Evolutionary conservation across 2,113 vertebrate genomes (phyloP).

Genomic region (Myiopsitta monachus): DNA sequence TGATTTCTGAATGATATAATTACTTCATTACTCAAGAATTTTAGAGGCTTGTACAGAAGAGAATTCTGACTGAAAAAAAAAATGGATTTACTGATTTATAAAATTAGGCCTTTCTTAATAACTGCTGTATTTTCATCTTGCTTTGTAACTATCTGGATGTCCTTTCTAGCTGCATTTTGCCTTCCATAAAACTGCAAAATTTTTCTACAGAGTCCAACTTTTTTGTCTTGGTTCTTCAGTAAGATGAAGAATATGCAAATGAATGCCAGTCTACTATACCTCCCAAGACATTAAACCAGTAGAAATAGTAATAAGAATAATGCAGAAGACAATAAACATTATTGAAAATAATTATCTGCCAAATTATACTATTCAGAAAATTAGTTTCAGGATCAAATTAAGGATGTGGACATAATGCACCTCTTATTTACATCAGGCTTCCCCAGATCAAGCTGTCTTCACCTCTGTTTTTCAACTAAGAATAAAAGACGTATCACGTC

Average conservation of each 20-base stretch:
- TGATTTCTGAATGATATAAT: neutral
- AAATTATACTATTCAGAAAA: neutral
- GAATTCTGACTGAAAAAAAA: neutral
- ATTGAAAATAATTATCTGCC: neutral
- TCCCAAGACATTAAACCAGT: neutral
- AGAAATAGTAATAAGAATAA: neutral
- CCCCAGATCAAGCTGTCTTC: neutral
- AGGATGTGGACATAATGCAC: neutral
- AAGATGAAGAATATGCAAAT: neutral
- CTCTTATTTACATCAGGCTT: neutral
- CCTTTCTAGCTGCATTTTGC: neutral
- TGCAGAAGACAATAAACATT: neutral
- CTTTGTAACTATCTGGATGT: neutral
- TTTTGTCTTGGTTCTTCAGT: neutral
- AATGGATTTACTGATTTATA: rapidly evolving
- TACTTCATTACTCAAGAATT: neutral
- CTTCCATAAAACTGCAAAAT: neutral
- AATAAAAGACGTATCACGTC: neutral
- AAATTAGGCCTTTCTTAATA: neutral
- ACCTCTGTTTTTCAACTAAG: neutral
- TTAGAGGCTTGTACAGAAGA: neutral
- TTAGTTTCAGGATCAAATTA: neutral
- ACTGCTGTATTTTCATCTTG: neutral
- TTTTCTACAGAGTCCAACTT: neutral
- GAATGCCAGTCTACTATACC: neutral